These are phyloP conservation scores for Drosophila baimaii DNA, from an alignment of 1,140 invertebrate genomes.

Conservation along the genomic window DNA sequence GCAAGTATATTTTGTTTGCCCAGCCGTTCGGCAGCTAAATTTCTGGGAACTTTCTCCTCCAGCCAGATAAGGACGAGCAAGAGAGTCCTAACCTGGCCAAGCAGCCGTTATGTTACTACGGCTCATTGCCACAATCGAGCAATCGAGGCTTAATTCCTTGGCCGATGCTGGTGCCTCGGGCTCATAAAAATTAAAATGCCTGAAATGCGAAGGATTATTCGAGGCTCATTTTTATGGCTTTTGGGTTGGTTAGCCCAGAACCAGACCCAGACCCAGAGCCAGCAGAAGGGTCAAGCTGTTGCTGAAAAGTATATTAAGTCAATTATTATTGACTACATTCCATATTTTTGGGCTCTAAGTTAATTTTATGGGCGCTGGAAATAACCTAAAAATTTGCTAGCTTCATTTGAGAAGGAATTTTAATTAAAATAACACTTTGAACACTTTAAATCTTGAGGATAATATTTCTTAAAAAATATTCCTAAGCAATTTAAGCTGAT, in stretches of 20 bases:
- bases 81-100: conserved; percentile 13
- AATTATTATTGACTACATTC: conserved; percentile 44
- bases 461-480: not conserved
- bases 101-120: conserved; percentile 56
- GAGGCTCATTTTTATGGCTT: conserved; percentile 25
- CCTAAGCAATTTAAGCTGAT: not conserved
- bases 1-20: conserved; percentile 35
- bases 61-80: conserved; percentile 37
- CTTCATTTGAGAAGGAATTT: not conserved
- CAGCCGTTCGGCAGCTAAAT: conserved; percentile 37
- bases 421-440: not conserved
- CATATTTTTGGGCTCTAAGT: conserved; percentile 22
- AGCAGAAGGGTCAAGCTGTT: conserved; percentile 34
- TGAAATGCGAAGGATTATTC: conserved; percentile 61
- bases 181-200: conserved; percentile 78
- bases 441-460: not conserved
- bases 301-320: conserved; percentile 43
- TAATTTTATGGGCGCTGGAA: not conserved
- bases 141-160: conserved; percentile 72
- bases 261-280: too few relatives aligned
- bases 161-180: conserved; percentile 42
- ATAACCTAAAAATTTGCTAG: not conserved
- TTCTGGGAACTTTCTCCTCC: conserved; percentile 47
- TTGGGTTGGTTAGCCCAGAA: conserved; percentile 29
- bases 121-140: conserved; percentile 73